Evolutionary conservation across 2,113 vertebrate genomes (phyloP).

Genomic region (Solea senegalensis): DNA sequence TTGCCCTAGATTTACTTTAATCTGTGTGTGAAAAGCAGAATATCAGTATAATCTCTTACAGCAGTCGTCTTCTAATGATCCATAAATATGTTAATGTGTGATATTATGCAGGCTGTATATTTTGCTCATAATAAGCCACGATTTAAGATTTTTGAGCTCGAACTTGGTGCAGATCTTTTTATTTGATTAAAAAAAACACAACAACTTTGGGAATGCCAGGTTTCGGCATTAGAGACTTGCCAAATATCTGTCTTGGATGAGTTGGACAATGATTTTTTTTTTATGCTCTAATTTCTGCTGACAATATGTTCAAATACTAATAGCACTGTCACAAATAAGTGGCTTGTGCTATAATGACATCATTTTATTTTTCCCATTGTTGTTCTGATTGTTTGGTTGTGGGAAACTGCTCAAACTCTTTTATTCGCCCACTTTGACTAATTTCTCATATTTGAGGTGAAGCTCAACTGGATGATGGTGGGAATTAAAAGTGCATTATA

Average conservation of each 20-base stretch:
- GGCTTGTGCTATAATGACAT: not conserved
- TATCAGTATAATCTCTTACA: slow-evolving; percentile 2
- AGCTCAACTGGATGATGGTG: slow-evolving; percentile 31
- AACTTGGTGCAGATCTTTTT: not conserved
- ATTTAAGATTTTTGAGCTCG: too few relatives aligned
- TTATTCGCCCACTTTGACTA: not conserved
- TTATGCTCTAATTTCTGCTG: slow-evolving; percentile 18
- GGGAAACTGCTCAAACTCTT: slow-evolving; percentile 9
- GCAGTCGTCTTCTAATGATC: not conserved
- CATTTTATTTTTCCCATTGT: slow-evolving; percentile 15
- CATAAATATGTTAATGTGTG: not conserved
- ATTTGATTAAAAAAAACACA: not conserved
- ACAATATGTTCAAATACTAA: not conserved
- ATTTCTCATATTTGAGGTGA: slow-evolving; percentile 23
- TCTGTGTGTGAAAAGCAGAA: not conserved
- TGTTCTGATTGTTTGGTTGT: slow-evolving; percentile 21
- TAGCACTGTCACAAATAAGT: slow-evolving; percentile 3
- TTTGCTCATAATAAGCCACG: not conserved
- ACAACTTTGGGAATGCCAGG: not conserved
- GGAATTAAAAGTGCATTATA: slow-evolving; percentile 11
- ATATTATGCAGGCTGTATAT: not conserved
- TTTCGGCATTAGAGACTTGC: slow-evolving; percentile 4
- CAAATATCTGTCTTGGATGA: slow-evolving; percentile 3
- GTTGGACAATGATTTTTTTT: slow-evolving; percentile 18
- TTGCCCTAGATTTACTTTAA: slow-evolving; percentile 9